Evolutionary conservation across 1,140 invertebrate species (phyloP).

Genomic region (Apis mellifera): DNA sequence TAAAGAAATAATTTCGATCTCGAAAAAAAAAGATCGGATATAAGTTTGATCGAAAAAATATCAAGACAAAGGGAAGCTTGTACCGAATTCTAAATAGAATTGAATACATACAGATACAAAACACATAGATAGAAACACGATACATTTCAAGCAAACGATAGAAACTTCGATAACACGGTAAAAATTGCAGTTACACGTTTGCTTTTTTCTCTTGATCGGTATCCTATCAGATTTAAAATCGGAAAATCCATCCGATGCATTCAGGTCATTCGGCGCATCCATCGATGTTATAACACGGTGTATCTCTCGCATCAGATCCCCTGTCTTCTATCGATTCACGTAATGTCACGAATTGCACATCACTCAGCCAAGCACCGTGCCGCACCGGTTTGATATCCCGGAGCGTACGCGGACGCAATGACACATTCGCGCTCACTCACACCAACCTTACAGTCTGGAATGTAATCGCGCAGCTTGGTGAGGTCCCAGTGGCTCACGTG

Average conservation of each 20-base stretch:
- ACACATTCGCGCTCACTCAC: neutral
- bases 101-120: too few species aligned
- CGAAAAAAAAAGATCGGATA: too few species aligned
- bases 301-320: constrained; percentile 23
- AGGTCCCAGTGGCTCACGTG: constrained; percentile 30
- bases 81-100: neutral
- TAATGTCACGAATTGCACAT: constrained; percentile 19
- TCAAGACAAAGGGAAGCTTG: neutral
- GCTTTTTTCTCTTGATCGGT: constrained; percentile 39
- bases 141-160: neutral
- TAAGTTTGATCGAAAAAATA: neutral
- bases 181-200: constrained; percentile 52
- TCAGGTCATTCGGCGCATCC: constrained; percentile 22
- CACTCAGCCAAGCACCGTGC: neutral
- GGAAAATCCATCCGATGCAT: constrained; percentile 48
- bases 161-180: constrained; percentile 10
- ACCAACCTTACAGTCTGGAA: neutral
- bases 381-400: neutral
- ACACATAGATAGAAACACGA: neutral
- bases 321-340: constrained; percentile 32
- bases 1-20: too few species aligned
- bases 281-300: constrained; percentile 42
- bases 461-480: constrained; percentile 43
- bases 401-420: neutral
- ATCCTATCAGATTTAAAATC: constrained; percentile 60